A percentile compares a stretch with the other conserved stretches of the same genome.
phyloP scores from a whole-genome alignment of 2,797 vertebrate genomes.

The Notolepis coatsorum region DNA sequence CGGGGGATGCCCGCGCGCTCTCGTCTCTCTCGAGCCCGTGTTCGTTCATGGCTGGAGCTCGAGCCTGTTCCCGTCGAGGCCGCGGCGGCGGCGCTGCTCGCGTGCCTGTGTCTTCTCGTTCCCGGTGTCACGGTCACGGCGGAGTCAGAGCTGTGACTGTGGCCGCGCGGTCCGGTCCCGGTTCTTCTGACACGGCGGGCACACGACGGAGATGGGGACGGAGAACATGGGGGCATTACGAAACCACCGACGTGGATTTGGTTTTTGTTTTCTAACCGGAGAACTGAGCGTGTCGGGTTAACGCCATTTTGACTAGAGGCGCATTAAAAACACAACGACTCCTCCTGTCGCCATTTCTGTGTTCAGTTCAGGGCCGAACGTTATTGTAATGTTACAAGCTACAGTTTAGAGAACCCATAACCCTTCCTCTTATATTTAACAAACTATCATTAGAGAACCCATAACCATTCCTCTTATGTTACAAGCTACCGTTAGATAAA shows the following conservation, averaged over 20 bases:
- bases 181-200: background rate
- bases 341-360: no score
- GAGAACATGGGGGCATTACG: no score
- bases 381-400: no score
- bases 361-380: no score
- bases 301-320: background rate
- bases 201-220: constrained; percentile 1
- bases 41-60: constrained; percentile 74
- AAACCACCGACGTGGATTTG: no score
- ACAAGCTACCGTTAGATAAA: no score
- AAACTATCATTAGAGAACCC: no score
- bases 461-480: no score
- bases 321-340: no score
- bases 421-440: no score
- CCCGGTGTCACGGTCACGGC: constrained; percentile 49
- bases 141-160: constrained; percentile 10
- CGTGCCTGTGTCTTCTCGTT: constrained; percentile 66
- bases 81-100: constrained; percentile 62
- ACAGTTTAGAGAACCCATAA: no score
- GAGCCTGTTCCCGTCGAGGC: constrained; percentile 62
- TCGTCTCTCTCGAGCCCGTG: constrained; percentile 46
- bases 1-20: constrained; percentile 78
- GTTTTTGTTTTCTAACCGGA: no score
- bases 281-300: constrained; percentile 5
- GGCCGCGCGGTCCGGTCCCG: background rate